Conservation (phyloP, 1,140 invertebrate genomes). For the Sycobia sp. region DNA sequence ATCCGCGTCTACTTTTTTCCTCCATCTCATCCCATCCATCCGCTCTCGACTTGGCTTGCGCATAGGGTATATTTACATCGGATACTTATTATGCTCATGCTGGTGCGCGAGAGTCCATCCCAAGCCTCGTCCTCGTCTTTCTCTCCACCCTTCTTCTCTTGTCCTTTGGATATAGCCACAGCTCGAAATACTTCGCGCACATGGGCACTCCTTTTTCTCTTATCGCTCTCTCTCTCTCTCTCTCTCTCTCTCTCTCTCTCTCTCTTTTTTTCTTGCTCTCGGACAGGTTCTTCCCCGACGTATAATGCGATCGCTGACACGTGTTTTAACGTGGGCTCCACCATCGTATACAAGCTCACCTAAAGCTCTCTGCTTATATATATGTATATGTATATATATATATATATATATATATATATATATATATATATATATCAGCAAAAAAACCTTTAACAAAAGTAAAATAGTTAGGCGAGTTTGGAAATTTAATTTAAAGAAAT, state of each 20-base stretch:
- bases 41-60: too few species aligned
- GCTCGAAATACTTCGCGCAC: too few species aligned
- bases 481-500: too few species aligned
- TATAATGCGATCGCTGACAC: slow-evolving; percentile 5
- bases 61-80: slow-evolving; percentile 33
- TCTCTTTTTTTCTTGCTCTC: background rate
- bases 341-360: background rate
- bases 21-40: background rate
- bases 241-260: slow-evolving; percentile 28
- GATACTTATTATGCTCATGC: slow-evolving; percentile 28
- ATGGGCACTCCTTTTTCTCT: too few species aligned
- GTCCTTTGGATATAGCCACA: too few species aligned
- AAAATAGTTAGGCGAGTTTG: too few species aligned
- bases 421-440: too few species aligned
- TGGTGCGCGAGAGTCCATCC: background rate
- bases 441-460: too few species aligned
- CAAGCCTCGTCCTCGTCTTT: background rate
- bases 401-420: too few species aligned
- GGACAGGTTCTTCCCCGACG: slow-evolving; percentile 15
- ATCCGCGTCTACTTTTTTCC: background rate
- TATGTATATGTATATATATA: too few species aligned
- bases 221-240: slow-evolving; percentile 27
- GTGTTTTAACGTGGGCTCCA: slow-evolving; percentile 15
- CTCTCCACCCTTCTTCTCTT: too few species aligned
- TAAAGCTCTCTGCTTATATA: too few species aligned